phyloP scores from a whole-genome alignment of 2,888 invertebrate species.

The Nymphalis polychloros region DNA sequence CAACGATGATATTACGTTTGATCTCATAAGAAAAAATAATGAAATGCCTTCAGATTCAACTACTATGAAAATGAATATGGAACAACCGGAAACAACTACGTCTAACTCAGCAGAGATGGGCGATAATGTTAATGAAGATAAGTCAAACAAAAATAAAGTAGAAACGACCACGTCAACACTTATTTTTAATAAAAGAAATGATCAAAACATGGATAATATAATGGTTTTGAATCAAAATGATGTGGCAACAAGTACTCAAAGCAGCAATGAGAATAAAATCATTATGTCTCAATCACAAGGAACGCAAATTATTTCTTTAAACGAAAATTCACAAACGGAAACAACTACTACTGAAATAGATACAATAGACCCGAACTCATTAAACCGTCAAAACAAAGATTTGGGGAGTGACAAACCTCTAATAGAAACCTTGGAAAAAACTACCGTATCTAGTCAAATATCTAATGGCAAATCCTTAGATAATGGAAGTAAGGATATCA shows the following conservation, averaged over 20 bases:
- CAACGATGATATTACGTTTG: slow-evolving; percentile 46
- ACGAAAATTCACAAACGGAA: slow-evolving; percentile 33
- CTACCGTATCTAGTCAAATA: slow-evolving; percentile 23
- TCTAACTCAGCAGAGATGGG: slow-evolving; percentile 6
- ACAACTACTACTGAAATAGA: slow-evolving; percentile 43
- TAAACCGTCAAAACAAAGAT: slow-evolving; percentile 46
- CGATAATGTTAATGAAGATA: slow-evolving; percentile 4
- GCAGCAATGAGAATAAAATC: slow-evolving; percentile 11
- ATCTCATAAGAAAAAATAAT: slow-evolving; percentile 42
- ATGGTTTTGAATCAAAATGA: slow-evolving; percentile 8
- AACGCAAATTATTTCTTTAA: background rate
- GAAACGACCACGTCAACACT: slow-evolving; percentile 31
- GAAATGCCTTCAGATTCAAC: slow-evolving; percentile 27
- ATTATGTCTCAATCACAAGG: slow-evolving; percentile 11
- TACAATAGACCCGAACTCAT: slow-evolving; percentile 47
- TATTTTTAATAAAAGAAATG: slow-evolving; percentile 25
- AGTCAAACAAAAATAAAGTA: slow-evolving; percentile 4
- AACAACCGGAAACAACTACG: slow-evolving; percentile 18
- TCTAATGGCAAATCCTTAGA: slow-evolving; percentile 30
- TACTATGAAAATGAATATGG: slow-evolving; percentile 15
- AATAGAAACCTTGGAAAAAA: slow-evolving; percentile 50
- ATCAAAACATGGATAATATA: slow-evolving; percentile 13
- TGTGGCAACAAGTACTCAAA: slow-evolving; percentile 13
- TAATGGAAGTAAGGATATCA: slow-evolving; percentile 58
- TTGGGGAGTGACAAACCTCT: slow-evolving; percentile 50